A percentile compares a stretch with the other conserved stretches of the same genome.
These are phyloP conservation scores for Hypomecis atomaria DNA, from an alignment of 2,888 invertebrate genomes.

Conservation along the genomic window DNA sequence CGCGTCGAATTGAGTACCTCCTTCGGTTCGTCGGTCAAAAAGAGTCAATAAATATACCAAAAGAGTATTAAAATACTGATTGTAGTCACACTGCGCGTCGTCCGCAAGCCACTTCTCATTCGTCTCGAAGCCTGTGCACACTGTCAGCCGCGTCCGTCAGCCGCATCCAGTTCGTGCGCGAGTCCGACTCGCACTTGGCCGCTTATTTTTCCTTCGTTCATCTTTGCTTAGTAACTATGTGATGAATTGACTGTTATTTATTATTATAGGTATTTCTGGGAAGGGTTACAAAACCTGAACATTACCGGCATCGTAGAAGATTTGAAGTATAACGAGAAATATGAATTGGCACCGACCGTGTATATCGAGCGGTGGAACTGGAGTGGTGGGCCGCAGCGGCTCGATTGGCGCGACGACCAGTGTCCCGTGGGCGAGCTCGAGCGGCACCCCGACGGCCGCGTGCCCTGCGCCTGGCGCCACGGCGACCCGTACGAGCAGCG, in stretches of 20 bases:
- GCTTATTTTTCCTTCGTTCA: slow-evolving; percentile 15
- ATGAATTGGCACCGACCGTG: slow-evolving; percentile 14
- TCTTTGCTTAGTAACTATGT: background rate
- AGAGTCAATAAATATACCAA: too few relatives aligned
- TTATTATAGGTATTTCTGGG: slow-evolving; percentile 10
- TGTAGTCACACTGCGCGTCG: too few relatives aligned
- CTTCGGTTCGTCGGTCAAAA: too few relatives aligned
- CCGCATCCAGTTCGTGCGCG: too few relatives aligned
- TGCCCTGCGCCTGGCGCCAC: background rate
- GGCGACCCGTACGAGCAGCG: background rate
- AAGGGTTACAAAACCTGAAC: background rate
- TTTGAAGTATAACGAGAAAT: slow-evolving; percentile 35
- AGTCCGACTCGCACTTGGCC: too few relatives aligned
- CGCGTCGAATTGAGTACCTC: too few relatives aligned
- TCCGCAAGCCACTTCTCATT: too few relatives aligned
- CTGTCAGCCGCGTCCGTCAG: too few relatives aligned
- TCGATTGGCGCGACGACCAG: background rate
- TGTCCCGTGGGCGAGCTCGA: background rate
- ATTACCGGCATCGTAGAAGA: slow-evolving; percentile 31
- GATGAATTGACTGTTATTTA: background rate
- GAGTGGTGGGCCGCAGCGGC: background rate
- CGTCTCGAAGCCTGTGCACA: too few relatives aligned
- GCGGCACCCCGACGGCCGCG: background rate
- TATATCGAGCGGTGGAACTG: slow-evolving; percentile 33
- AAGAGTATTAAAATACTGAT: too few relatives aligned